Percentiles rank a stretch among this genome's conserved stretches.
These are phyloP conservation scores for Drosophila anomalata DNA, from an alignment of 2,888 invertebrate species.

Conservation along the genomic window DNA sequence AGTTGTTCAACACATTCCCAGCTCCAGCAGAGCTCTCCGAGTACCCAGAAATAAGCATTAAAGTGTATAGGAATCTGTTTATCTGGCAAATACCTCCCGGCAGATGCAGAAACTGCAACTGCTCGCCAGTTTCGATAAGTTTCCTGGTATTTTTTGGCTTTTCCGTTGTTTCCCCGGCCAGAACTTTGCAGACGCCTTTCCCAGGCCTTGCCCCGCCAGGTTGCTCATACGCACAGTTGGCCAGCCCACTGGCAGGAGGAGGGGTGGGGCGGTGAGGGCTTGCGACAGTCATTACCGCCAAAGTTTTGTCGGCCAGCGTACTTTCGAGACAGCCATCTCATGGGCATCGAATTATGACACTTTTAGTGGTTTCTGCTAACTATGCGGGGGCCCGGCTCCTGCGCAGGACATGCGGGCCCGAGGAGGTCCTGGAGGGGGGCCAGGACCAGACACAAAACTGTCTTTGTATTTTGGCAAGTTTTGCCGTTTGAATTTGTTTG, in stretches of 20 bases:
- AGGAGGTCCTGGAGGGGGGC: slow-evolving; percentile 4
- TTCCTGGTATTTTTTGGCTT: slow-evolving; percentile 37
- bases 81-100: slow-evolving; percentile 23
- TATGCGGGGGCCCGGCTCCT: slow-evolving; percentile 34
- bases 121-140: slow-evolving; percentile 40
- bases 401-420: neutral
- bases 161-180: slow-evolving; percentile 30
- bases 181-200: slow-evolving; percentile 46
- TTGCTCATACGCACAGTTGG: slow-evolving; percentile 58
- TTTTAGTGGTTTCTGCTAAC: slow-evolving; percentile 75
- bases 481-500: slow-evolving; percentile 63
- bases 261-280: neutral
- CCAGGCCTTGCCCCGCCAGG: slow-evolving; percentile 15
- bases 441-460: slow-evolving; percentile 37
- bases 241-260: slow-evolving; percentile 1
- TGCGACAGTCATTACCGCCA: slow-evolving; percentile 69
- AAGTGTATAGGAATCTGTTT: slow-evolving; percentile 35
- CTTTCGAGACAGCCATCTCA: slow-evolving; percentile 79
- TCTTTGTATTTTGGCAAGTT: slow-evolving; percentile 55
- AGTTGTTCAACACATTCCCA: too few species aligned
- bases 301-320: slow-evolving; percentile 70
- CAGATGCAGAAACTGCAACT: slow-evolving; percentile 19
- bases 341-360: slow-evolving; percentile 83
- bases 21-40: neutral
- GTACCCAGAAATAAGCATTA: slow-evolving; percentile 4